Conservation (phyloP, 2,888 invertebrate genomes). For the Sipunculus nudus region DNA sequence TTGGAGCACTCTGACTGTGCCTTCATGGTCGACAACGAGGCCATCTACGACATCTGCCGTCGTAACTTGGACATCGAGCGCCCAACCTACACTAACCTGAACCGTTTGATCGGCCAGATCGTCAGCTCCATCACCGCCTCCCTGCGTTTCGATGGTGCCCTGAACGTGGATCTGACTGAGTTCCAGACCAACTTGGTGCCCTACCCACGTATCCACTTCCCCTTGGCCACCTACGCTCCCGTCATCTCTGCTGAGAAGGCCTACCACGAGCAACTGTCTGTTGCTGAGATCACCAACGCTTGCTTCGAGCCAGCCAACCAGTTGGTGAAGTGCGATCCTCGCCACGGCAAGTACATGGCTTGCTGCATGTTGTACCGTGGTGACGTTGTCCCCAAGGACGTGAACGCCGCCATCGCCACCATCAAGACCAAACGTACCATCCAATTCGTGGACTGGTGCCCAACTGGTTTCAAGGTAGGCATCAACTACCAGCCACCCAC, state of each 20-base stretch:
- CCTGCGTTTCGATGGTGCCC: too few species aligned
- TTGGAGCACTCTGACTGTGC: too few species aligned
- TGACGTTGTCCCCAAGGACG: slow-evolving; percentile 89
- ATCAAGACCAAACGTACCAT: slow-evolving; percentile 61
- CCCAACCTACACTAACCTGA: slow-evolving; percentile 87
- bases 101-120: slow-evolving; percentile 93
- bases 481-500: too few species aligned
- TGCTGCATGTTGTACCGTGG: slow-evolving; percentile 74
- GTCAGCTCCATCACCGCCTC: slow-evolving; percentile 67
- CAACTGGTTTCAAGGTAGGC: too few species aligned
- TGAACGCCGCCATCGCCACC: slow-evolving; percentile 70
- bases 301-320: slow-evolving; percentile 82
- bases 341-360: slow-evolving; percentile 69
- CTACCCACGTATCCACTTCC: too few species aligned
- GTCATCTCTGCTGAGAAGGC: too few species aligned
- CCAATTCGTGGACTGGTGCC: slow-evolving; percentile 74
- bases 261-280: slow-evolving; percentile 49
- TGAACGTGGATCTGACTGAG: slow-evolving; percentile 69
- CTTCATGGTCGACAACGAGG: too few species aligned
- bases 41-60: too few species aligned
- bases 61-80: slow-evolving; percentile 85
- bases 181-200: too few species aligned
- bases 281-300: slow-evolving; percentile 88
- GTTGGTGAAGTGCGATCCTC: slow-evolving; percentile 65
- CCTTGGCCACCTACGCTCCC: too few species aligned